Base-by-base conservation (phyloP, 2,888 invertebrate genomes). In the Blera fallax region DNA sequence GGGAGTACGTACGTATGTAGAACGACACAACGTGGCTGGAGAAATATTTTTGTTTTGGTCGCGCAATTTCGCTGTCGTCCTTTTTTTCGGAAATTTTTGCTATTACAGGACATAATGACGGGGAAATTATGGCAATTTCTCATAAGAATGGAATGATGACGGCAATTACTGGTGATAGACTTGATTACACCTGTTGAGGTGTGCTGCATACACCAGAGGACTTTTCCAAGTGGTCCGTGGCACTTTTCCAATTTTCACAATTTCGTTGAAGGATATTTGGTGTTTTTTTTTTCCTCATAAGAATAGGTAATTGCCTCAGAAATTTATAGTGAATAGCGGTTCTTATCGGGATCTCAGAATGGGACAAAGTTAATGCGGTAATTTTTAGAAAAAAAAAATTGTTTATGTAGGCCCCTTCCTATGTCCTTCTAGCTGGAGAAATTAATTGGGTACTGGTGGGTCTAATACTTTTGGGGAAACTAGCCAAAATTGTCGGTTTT, bases 101-200 rank as follows among this genome's bases (percentile, higher is more conserved):
- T 32, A 34, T 65, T 67, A 65, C 34, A 29, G 60, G 29, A 64
- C 40, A 45, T 70, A 70, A 58, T 77, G 70, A 77, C 43, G 37
- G 34, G 76, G 18, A 77, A 65, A 82, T 72, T 65, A 65, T 72
- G 72, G 65, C 27, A 24, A 60, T 82, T 58, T 45, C 40, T 70
- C 14, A 10, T 24, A 29, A 58, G 37, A 50, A 52, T 37, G 40
- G 29, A 32, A 14, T 16, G 3, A 45, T n/a, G 43, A 56, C n/a
- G 56, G 27, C 48, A 10, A 34, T 48, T 32, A 45, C 29, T 24
- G 16, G 24, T 32, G 56, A 32, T 18, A n/a, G 27, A 48, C 7
- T 11, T 64, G 29, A 65, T 56, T 74, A 50, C 37, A 76, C 76
- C 65, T 76, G 65, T 76, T 73, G 73, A 58, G 29, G 48, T 48